phyloP scores from a whole-genome alignment of 1,140 invertebrate species.

The Drosophila ficusphila region DNA sequence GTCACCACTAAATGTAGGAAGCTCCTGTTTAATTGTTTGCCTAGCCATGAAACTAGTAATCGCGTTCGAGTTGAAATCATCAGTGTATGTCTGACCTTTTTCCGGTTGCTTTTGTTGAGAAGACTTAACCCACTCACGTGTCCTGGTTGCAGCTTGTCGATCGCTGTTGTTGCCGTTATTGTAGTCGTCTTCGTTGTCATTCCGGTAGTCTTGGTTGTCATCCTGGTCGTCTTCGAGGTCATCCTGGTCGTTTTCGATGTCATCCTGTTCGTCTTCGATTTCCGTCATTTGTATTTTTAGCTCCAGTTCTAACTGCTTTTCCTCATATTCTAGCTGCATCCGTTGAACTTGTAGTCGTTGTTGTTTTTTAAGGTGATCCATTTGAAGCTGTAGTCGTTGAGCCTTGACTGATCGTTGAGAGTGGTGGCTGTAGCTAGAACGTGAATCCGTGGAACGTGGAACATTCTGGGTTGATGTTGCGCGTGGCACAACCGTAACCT shows the following conservation, averaged over 20 bases:
- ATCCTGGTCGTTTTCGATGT: background rate
- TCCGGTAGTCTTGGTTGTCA: no score
- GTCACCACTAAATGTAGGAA: slow-evolving; percentile 18
- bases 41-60: slow-evolving; percentile 9
- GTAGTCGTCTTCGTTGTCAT: no score
- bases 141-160: background rate
- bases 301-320: slow-evolving; percentile 7
- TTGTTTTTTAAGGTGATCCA: slow-evolving; percentile 9
- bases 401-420: background rate
- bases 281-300: background rate
- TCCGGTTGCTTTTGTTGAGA: background rate
- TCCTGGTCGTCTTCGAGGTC: background rate
- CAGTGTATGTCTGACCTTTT: background rate
- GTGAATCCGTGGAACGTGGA: no score
- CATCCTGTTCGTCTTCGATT: background rate
- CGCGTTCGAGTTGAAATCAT: background rate
- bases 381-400: slow-evolving; percentile 8
- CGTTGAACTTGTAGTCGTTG: background rate
- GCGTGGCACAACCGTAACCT: no score
- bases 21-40: slow-evolving; percentile 10
- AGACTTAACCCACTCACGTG: slow-evolving; percentile 1
- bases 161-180: background rate
- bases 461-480: no score
- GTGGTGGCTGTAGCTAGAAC: no score
- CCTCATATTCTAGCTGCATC: slow-evolving; percentile 1